phyloP scores from a whole-genome alignment of 1,140 invertebrate genomes.

The Micrasema minimum region DNA sequence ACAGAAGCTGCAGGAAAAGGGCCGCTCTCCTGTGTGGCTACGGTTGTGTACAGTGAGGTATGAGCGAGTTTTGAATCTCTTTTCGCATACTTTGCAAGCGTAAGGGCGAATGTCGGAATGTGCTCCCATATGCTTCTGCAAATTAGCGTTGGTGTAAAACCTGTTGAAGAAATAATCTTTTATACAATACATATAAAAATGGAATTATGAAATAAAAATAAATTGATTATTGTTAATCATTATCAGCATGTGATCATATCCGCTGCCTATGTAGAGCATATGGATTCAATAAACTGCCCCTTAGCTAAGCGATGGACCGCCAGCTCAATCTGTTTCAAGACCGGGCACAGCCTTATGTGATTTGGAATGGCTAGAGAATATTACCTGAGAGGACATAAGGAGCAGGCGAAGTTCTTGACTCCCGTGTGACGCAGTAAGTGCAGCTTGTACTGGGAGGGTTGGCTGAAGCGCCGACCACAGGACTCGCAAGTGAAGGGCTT shows the following conservation, averaged over 20 bases:
- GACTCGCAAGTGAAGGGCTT: conserved; percentile 48
- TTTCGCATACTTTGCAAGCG: conserved; percentile 48
- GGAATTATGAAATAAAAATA: too few relatives aligned
- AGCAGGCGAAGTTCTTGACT: conserved; percentile 48
- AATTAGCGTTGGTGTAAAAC: conserved; percentile 51
- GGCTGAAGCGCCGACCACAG: conserved; percentile 44
- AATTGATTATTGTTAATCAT: too few relatives aligned
- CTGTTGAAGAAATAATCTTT: conserved; percentile 24
- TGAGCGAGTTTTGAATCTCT: conserved; percentile 49
- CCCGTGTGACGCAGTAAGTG: conserved; percentile 48
- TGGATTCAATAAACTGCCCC: too few relatives aligned
- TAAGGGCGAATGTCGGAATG: conserved; percentile 47
- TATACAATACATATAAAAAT: too few relatives aligned
- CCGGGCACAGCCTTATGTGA: too few relatives aligned
- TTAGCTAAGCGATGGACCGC: too few relatives aligned
- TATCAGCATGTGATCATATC: too few relatives aligned
- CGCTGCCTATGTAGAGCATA: too few relatives aligned
- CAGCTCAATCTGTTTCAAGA: too few relatives aligned
- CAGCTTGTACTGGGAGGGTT: conserved; percentile 47
- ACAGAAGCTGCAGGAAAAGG: conserved; percentile 31
- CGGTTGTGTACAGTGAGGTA: conserved; percentile 43
- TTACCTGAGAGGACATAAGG: conserved; percentile 45
- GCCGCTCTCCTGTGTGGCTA: conserved; percentile 44
- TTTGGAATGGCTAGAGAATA: too few relatives aligned
- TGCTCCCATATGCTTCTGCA: conserved; percentile 50